A percentile compares a stretch with the other conserved stretches of the same genome.
phyloP scores from a whole-genome alignment of 2,797 vertebrate genomes.

The Argentina silus region DNA sequence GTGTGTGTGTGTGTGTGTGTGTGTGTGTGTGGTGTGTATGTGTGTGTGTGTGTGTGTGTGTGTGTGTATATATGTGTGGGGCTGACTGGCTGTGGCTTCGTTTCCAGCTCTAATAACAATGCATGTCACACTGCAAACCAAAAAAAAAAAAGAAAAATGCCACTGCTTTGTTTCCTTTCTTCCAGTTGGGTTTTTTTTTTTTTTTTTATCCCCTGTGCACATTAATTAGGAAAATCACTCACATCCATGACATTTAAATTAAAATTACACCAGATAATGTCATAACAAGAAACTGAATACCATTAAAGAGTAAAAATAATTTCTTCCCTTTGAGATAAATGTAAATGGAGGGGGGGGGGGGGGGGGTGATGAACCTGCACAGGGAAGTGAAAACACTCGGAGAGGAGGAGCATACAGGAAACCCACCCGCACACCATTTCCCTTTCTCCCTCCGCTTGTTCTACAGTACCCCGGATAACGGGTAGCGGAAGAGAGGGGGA shows the following conservation, averaged over 20 bases:
- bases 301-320: slow-evolving; percentile 70
- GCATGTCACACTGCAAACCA: slow-evolving; percentile 54
- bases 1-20: slow-evolving; percentile 5
- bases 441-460: slow-evolving; percentile 67
- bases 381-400: slow-evolving; percentile 39
- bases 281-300: slow-evolving; percentile 70
- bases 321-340: slow-evolving; percentile 70
- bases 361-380: slow-evolving; percentile 58
- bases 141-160: slow-evolving; percentile 36
- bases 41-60: slow-evolving; percentile 20
- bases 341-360: slow-evolving; percentile 59
- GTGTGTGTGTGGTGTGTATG: slow-evolving; percentile 13
- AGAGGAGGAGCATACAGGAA: slow-evolving; percentile 58
- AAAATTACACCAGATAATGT: slow-evolving; percentile 78
- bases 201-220: slow-evolving; percentile 45
- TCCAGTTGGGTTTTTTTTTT: slow-evolving; percentile 58
- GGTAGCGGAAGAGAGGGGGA: slow-evolving; percentile 51
- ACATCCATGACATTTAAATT: slow-evolving; percentile 78
- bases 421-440: slow-evolving; percentile 64
- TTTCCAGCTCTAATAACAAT: slow-evolving; percentile 68
- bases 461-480: slow-evolving; percentile 76
- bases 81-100: slow-evolving; percentile 23
- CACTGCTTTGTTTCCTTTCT: slow-evolving; percentile 60
- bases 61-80: slow-evolving; percentile 1
- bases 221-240: slow-evolving; percentile 75